Percentiles rank a stretch among this genome's conserved stretches.
Conservation (phyloP, 2,888 invertebrate species). For the Idaea straminata region DNA sequence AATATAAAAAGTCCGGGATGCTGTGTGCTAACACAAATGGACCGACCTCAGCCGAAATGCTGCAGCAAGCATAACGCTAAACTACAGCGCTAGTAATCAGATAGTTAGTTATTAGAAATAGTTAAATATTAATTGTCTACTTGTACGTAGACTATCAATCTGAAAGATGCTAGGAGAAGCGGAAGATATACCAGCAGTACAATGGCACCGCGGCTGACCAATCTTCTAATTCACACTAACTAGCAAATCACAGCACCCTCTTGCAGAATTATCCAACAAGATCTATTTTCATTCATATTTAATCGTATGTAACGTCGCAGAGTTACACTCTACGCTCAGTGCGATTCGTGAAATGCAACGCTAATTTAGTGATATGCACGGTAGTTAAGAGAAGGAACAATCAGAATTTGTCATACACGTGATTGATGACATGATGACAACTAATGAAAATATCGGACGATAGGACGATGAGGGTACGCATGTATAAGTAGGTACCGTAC, state of each 20-base stretch:
- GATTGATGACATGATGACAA: slow-evolving; percentile 42
- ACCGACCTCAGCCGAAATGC: no score
- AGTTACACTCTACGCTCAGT: background rate
- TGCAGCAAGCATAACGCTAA: no score
- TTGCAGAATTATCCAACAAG: slow-evolving; percentile 31
- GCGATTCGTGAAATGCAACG: slow-evolving; percentile 9
- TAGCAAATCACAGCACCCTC: slow-evolving; percentile 46
- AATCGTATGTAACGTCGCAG: background rate
- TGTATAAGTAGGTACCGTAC: slow-evolving; percentile 62
- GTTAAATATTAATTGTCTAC: slow-evolving; percentile 5
- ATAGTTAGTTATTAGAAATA: background rate
- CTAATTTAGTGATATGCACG: background rate
- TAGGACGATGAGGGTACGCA: slow-evolving; percentile 49
- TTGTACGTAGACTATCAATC: background rate
- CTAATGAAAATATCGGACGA: slow-evolving; percentile 45
- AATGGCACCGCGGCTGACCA: slow-evolving; percentile 38
- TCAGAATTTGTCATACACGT: slow-evolving; percentile 47
- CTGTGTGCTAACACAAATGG: no score
- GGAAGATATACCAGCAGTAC: slow-evolving; percentile 38
- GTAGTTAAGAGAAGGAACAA: slow-evolving; percentile 26
- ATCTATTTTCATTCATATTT: slow-evolving; percentile 17
- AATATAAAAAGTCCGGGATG: no score
- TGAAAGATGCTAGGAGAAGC: slow-evolving; percentile 29
- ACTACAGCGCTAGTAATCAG: background rate
- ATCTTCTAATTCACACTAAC: slow-evolving; percentile 59